Base-by-base conservation (phyloP, 2,797 vertebrate species). In the Pipistrellus pygmaeus region DNA sequence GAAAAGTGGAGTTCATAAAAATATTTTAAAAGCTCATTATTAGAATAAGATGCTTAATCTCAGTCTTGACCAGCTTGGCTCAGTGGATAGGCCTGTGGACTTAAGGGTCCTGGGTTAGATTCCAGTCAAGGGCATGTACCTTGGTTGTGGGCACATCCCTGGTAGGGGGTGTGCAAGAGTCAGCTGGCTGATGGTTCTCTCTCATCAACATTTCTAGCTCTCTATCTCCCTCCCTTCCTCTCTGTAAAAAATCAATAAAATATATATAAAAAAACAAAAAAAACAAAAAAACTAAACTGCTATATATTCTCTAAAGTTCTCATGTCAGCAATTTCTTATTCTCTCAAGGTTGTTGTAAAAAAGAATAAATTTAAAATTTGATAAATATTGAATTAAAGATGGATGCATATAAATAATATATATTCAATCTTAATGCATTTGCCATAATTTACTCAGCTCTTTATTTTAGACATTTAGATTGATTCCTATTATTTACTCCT, bases 291-390 rank as follows among this genome's bases (percentile, higher is more conserved):
- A 83, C 27, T 0, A 77, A 88, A 83, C 21, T 93, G 20, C 13
- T 71, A 68, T 48, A n/a, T 84, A 93, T 68, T 93, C n/a, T 84
- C 41, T 77, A 84, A 84, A 57, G 11, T 41, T 6, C 27, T 41
- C 14, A 60, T 21, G 25, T 60, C 32, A 84, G 13, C 10, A 77
- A 51, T 84, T 69, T 77, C 20, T 69, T 41, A 69, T 60, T 93
- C 23, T 83, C 20, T 89, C n/a, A 84, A 84, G 4, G 11, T 93
- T 83, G 68, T 71, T 60, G 14, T 64, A 76, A 88, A 66, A 92
- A 93, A 55, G 9, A 81, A 55, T 41, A 27, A 35, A 69, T 30
- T 83, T 93, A 76, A 88, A 88, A 60, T 93, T 87, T 75, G 38
- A 60, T 69, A 68, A 88, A 76, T 41, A 23, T n/a, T 83, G 18